Conservation (phyloP, 2,888 invertebrate genomes). For the Merodon equestris region DNA sequence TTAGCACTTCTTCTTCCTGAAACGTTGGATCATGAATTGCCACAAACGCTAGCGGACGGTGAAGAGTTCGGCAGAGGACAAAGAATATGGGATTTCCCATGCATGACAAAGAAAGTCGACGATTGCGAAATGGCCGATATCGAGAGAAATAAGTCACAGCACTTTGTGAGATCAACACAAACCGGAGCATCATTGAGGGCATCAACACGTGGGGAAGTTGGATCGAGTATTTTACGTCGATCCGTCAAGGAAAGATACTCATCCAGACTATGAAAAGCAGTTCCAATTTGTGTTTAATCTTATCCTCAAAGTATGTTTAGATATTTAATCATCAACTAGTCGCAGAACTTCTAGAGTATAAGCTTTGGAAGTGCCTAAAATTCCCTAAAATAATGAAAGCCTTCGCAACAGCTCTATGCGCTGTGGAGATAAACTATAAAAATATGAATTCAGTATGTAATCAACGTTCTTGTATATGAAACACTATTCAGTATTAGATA, state of each 20-base stretch:
- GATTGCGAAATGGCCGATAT: slow-evolving; percentile 74
- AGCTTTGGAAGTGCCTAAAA: neutral
- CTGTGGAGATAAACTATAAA: too few relatives aligned
- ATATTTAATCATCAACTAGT: slow-evolving; percentile 56
- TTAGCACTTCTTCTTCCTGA: slow-evolving; percentile 91
- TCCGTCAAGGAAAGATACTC: slow-evolving; percentile 80
- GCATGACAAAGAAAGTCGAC: slow-evolving; percentile 83
- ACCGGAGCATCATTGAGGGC: slow-evolving; percentile 81
- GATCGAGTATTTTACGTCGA: slow-evolving; percentile 82
- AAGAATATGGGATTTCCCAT: slow-evolving; percentile 90
- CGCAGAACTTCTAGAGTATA: slow-evolving; percentile 53
- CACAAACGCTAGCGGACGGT: slow-evolving; percentile 91
- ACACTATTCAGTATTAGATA: slow-evolving; percentile 43
- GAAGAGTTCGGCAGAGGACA: slow-evolving; percentile 91
- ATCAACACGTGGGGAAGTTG: slow-evolving; percentile 82
- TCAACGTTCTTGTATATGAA: too few relatives aligned
- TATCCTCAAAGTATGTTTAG: slow-evolving; percentile 47
- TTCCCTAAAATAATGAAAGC: too few relatives aligned
- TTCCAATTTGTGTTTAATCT: slow-evolving; percentile 50
- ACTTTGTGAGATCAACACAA: slow-evolving; percentile 77
- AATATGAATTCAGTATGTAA: too few relatives aligned
- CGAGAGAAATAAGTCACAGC: slow-evolving; percentile 67
- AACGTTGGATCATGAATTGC: slow-evolving; percentile 90
- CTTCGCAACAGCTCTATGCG: too few relatives aligned
- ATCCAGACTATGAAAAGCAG: slow-evolving; percentile 72